Evolutionary conservation across 2,888 invertebrate genomes (phyloP).

Genomic region (Vanessa cardui): DNA sequence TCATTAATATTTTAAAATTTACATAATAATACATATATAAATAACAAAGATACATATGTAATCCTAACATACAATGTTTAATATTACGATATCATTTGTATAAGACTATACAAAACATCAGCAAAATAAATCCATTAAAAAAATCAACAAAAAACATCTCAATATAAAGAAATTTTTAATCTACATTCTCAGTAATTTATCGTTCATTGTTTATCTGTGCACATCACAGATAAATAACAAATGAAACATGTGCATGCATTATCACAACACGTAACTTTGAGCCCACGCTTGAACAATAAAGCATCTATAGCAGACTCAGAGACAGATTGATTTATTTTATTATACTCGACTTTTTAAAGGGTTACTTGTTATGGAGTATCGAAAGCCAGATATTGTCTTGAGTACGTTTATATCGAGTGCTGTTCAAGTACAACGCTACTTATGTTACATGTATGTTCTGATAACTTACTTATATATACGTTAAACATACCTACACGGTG

Average conservation of each 20-base stretch:
- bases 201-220: constrained; percentile 29
- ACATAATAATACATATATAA: too few relatives aligned
- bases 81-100: too few relatives aligned
- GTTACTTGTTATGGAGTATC: constrained; percentile 29
- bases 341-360: constrained; percentile 37
- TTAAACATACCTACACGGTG: too few relatives aligned
- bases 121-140: too few relatives aligned
- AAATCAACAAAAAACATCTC: not conserved
- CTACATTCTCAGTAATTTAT: constrained; percentile 15
- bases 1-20: too few relatives aligned
- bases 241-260: constrained; percentile 39
- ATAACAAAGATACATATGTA: too few relatives aligned
- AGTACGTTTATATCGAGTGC: constrained; percentile 28
- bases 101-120: too few relatives aligned
- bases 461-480: too few relatives aligned
- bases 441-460: not conserved
- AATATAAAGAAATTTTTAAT: constrained; percentile 2
- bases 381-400: constrained; percentile 24
- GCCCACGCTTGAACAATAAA: constrained; percentile 39
- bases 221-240: constrained; percentile 36
- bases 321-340: constrained; percentile 46
- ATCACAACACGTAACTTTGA: constrained; percentile 40
- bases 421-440: constrained; percentile 33
- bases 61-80: too few relatives aligned
- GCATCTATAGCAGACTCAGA: constrained; percentile 33